phyloP scores from a whole-genome alignment of 2,888 invertebrate species.

The Autographa gamma region DNA sequence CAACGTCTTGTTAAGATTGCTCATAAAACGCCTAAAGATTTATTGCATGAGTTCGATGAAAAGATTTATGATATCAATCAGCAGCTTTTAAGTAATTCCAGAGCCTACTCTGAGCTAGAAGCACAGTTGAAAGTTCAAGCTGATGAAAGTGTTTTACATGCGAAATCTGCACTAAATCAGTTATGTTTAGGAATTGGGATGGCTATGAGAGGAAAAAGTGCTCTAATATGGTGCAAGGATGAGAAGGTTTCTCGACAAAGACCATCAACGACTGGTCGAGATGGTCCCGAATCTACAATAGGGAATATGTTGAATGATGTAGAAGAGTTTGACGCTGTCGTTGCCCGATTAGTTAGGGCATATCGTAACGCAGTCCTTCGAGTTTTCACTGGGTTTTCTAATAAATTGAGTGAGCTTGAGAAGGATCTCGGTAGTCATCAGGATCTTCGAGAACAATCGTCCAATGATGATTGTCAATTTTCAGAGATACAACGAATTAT shows the following conservation, averaged over 20 bases:
- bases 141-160: slow-evolving; percentile 65
- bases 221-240: slow-evolving; percentile 58
- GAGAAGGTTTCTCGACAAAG: slow-evolving; percentile 35
- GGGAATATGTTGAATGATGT: slow-evolving; percentile 54
- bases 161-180: slow-evolving; percentile 73
- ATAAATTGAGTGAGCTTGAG: slow-evolving; percentile 66
- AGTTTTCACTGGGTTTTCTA: slow-evolving; percentile 68
- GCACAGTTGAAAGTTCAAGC: slow-evolving; percentile 70
- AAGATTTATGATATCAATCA: slow-evolving; percentile 79
- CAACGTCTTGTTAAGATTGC: slow-evolving; percentile 72
- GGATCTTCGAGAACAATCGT: slow-evolving; percentile 36
- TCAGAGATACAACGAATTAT: slow-evolving; percentile 61
- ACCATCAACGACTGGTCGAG: slow-evolving; percentile 55
- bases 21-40: slow-evolving; percentile 71
- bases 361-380: slow-evolving; percentile 70
- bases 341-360: slow-evolving; percentile 67
- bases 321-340: slow-evolving; percentile 66
- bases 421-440: slow-evolving; percentile 60
- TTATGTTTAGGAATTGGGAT: slow-evolving; percentile 65
- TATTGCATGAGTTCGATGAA: slow-evolving; percentile 79
- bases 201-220: slow-evolving; percentile 57
- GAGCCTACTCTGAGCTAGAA: slow-evolving; percentile 76
- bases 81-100: slow-evolving; percentile 77
- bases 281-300: slow-evolving; percentile 39
- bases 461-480: slow-evolving; percentile 31